Percentiles rank a stretch among this genome's conserved stretches.
These are phyloP conservation scores for Agrochola lota DNA, from an alignment of 2,888 invertebrate species.

Conservation along the genomic window DNA sequence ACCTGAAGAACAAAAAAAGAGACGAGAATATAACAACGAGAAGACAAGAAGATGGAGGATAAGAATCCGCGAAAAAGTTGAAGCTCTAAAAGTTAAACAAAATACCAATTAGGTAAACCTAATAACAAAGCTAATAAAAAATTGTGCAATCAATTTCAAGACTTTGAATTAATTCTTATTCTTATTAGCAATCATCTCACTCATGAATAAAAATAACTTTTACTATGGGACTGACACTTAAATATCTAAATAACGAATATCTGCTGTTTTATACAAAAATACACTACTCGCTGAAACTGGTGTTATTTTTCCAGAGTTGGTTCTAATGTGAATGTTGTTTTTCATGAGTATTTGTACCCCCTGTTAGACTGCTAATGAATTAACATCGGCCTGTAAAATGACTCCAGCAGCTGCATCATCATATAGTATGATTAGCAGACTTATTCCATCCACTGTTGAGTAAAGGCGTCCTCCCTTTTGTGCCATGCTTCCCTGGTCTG, in stretches of 20 bases:
- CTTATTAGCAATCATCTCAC: neutral
- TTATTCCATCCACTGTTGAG: too few species aligned
- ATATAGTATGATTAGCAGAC: too few species aligned
- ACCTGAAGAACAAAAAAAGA: neutral
- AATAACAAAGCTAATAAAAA: too few species aligned
- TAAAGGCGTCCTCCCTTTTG: too few species aligned
- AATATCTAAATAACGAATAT: too few species aligned
- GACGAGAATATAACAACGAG: neutral
- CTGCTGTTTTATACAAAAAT: neutral
- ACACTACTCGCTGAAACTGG: neutral
- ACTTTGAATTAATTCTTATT: neutral
- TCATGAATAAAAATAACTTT: neutral
- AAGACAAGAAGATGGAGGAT: neutral
- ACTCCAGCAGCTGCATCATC: neutral
- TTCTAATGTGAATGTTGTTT: neutral
- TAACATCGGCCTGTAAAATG: neutral
- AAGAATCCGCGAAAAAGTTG: neutral
- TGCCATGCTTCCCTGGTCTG: too few species aligned
- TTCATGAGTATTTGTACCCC: neutral
- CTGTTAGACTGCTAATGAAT: neutral
- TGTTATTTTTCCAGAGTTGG: neutral
- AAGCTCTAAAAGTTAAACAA: neutral
- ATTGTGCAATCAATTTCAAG: neutral
- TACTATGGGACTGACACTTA: too few species aligned
- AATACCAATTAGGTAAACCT: neutral